Evolutionary conservation across 2,797 vertebrate genomes (phyloP).

Genomic region (Bovichtus diacanthus): DNA sequence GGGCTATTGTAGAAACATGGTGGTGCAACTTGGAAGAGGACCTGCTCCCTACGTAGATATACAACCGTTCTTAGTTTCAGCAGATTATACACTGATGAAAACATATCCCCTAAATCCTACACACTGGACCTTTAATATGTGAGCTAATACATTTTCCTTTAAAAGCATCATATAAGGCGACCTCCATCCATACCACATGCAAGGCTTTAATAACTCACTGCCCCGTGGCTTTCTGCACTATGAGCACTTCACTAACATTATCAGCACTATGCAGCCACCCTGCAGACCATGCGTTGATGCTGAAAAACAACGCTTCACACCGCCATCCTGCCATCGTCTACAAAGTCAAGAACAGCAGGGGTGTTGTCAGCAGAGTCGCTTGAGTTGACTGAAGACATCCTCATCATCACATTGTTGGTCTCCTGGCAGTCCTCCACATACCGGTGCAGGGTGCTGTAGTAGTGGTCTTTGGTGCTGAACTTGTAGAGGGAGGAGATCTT

Average conservation of each 20-base stretch:
- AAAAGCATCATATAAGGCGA: not conserved
- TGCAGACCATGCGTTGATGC: not conserved
- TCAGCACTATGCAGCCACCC: not conserved
- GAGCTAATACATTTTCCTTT: not conserved
- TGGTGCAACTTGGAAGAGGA: too few relatives aligned
- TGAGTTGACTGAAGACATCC: not conserved
- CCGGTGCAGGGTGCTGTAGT: constrained; percentile 85
- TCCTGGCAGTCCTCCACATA: constrained; percentile 41
- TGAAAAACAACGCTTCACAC: constrained; percentile 16
- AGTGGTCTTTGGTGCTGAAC: constrained; percentile 55
- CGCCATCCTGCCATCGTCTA: constrained; percentile 60
- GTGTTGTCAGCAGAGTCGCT: accelerated
- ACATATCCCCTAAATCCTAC: too few relatives aligned
- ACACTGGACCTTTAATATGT: not conserved
- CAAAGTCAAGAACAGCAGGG: constrained; percentile 53
- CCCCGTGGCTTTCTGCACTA: not conserved
- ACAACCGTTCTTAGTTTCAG: too few relatives aligned
- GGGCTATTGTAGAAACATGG: too few relatives aligned
- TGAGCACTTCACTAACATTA: not conserved
- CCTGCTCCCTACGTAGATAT: too few relatives aligned
- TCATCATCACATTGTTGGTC: accelerated
- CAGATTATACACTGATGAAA: too few relatives aligned
- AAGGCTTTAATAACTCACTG: not conserved
- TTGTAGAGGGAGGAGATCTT: constrained; percentile 78
- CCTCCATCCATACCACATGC: too few relatives aligned